Conservation (phyloP, 2,113 vertebrate species). For the Spheniscus mendiculus region DNA sequence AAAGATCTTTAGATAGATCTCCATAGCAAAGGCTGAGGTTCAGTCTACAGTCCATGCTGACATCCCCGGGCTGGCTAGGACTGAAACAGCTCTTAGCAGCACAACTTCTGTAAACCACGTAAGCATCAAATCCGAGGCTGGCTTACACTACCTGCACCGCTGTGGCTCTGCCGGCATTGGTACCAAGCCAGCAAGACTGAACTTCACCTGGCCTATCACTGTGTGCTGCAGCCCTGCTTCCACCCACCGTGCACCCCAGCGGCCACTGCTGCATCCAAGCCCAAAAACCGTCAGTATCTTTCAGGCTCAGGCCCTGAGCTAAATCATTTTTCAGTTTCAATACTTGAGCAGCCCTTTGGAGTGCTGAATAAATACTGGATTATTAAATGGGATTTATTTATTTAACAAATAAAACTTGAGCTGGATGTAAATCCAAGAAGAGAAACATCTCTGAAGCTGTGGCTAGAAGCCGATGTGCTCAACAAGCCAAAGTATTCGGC, state of each 20-base stretch:
- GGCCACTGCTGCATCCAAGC: not conserved
- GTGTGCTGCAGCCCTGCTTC: not conserved
- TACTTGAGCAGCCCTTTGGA: not conserved
- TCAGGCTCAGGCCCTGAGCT: not conserved
- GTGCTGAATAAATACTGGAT: not conserved
- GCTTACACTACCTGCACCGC: not conserved
- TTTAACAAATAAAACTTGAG: not conserved
- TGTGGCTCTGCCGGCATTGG: not conserved
- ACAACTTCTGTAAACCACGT: not conserved
- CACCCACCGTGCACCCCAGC: not conserved
- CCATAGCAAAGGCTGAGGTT: not conserved
- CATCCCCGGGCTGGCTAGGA: not conserved
- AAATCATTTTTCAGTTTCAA: not conserved
- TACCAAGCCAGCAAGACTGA: not conserved
- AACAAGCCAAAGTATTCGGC: not conserved
- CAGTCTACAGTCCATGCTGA: not conserved
- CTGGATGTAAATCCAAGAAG: not conserved
- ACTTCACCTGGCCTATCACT: not conserved
- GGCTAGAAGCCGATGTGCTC: not conserved
- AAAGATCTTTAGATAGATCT: not conserved
- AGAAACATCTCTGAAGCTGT: not conserved
- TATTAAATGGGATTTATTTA: not conserved
- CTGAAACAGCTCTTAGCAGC: not conserved
- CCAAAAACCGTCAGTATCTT: not conserved
- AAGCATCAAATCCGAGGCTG: not conserved